A percentile compares a stretch with the other conserved stretches of the same genome.
phyloP scores from a whole-genome alignment of 1,140 invertebrate genomes.

The Protaetia brevitarsis region DNA sequence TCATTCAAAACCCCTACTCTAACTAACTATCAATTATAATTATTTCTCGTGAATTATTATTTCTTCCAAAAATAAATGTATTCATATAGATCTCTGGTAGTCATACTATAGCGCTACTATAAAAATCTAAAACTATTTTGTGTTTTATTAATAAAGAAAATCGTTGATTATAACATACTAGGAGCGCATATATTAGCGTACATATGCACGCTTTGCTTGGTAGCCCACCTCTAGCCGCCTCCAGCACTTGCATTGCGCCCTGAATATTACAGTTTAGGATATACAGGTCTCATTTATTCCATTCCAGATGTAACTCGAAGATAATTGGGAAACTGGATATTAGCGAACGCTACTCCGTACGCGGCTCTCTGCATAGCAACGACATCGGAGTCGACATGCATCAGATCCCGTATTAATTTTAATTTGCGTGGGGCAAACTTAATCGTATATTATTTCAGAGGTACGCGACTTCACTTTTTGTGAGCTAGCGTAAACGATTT shows the following conservation, averaged over 20 bases:
- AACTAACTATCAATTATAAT: no score
- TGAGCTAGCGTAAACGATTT: no score
- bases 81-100: no score
- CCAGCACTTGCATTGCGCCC: not conserved
- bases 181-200: not conserved
- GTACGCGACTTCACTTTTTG: no score
- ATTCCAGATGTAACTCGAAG: slow-evolving; percentile 2
- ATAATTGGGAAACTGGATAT: slow-evolving; percentile 7
- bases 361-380: not conserved
- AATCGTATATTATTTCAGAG: no score
- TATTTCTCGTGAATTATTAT: no score
- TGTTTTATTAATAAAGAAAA: slow-evolving; percentile 5
- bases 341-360: not conserved
- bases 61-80: no score
- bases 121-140: not conserved
- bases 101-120: no score
- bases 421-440: not conserved
- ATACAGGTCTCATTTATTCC: not conserved
- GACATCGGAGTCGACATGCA: slow-evolving; percentile 1
- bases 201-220: not conserved
- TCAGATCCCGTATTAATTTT: slow-evolving; percentile 3
- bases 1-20: no score
- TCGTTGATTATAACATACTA: not conserved
- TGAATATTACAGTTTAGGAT: slow-evolving; percentile 12
- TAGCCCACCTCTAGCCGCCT: not conserved